These are phyloP conservation scores for Tetrax tetrax DNA, from an alignment of 2,113 vertebrate species.

Conservation along the genomic window DNA sequence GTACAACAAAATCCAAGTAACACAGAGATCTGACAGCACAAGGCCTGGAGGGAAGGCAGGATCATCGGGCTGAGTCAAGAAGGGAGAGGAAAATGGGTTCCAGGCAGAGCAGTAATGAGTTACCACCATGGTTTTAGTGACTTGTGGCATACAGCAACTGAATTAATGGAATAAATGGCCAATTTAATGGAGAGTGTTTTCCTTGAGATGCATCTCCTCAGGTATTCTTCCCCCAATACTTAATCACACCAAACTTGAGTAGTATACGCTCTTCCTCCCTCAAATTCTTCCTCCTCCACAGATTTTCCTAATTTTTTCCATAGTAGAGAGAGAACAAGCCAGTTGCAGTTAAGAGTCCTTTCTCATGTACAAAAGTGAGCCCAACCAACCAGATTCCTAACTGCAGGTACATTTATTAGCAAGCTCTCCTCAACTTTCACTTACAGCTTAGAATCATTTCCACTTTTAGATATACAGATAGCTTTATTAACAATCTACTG, in stretches of 20 bases:
- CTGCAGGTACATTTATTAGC: not conserved
- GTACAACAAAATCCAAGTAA: not conserved
- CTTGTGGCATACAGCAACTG: not conserved
- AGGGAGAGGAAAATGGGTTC: not conserved
- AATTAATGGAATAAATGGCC: not conserved
- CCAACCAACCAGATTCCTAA: not conserved
- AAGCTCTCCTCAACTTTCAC: not conserved
- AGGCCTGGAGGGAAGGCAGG: not conserved
- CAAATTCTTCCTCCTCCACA: not conserved
- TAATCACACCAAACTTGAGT: not conserved
- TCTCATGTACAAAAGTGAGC: not conserved
- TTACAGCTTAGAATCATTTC: not conserved
- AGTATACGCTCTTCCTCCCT: not conserved
- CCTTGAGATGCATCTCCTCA: not conserved
- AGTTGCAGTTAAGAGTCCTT: not conserved
- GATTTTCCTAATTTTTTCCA: not conserved
- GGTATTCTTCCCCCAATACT: not conserved
- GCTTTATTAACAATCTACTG: not conserved
- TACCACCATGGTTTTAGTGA: not conserved
- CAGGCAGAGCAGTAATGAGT: not conserved
- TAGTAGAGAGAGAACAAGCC: not conserved
- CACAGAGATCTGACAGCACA: not conserved
- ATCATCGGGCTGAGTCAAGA: not conserved
- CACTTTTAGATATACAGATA: not conserved
- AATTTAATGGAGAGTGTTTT: not conserved